A percentile compares a stretch with the other conserved stretches of the same genome.
These are phyloP conservation scores for Cervus canadensis DNA, from an alignment of 2,113 vertebrate genomes.

Conservation along the genomic window DNA sequence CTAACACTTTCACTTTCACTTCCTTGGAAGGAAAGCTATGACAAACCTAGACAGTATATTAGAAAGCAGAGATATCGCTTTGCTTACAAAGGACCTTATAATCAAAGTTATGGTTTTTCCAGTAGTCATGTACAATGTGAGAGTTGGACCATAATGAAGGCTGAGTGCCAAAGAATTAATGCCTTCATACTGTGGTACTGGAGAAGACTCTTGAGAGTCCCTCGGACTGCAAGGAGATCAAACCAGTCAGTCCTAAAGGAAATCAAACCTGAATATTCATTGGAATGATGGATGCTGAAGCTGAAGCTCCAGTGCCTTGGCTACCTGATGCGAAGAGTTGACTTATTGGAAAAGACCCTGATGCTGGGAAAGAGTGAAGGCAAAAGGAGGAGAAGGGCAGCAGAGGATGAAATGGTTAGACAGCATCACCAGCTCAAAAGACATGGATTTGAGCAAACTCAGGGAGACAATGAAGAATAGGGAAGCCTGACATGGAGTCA, in stretches of 20 bases:
- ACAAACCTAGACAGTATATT: neutral
- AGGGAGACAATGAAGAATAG: accelerated
- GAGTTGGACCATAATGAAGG: neutral
- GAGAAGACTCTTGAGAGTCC: neutral
- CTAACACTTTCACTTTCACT: neutral
- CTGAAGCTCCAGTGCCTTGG: neutral
- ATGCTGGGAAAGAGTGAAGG: neutral
- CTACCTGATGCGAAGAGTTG: neutral
- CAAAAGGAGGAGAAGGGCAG: neutral
- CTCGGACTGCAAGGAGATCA: neutral
- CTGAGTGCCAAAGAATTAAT: neutral
- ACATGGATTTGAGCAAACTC: neutral
- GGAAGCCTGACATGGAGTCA: neutral
- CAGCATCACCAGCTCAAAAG: neutral
- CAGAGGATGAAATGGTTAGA: neutral
- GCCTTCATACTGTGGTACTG: neutral
- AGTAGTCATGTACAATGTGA: neutral
- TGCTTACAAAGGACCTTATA: neutral
- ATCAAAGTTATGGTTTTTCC: neutral
- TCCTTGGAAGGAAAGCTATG: neutral
- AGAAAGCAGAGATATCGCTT: neutral
- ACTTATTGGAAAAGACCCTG: neutral
- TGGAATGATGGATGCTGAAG: neutral
- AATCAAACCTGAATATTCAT: neutral
- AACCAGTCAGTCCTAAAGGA: neutral